Evolutionary conservation across 2,888 invertebrate genomes (phyloP).

Genomic region (Schizaphis graminum): DNA sequence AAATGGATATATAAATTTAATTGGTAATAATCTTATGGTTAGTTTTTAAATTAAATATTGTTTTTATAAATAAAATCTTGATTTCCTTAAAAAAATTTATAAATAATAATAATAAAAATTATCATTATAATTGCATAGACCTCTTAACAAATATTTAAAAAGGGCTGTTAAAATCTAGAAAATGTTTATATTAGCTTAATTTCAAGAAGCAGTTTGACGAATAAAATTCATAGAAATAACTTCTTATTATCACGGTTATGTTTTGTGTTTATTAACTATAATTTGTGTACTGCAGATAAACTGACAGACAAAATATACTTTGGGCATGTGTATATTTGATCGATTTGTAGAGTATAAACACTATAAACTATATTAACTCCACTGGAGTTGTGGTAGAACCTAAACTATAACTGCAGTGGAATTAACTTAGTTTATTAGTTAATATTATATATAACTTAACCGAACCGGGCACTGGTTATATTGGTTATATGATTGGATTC

Average conservation of each 20-base stretch:
- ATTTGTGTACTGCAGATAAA: not conserved
- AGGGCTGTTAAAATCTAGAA: too few species aligned
- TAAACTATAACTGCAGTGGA: not conserved
- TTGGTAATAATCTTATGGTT: too few species aligned
- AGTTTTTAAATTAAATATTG: too few species aligned
- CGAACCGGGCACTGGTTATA: not conserved
- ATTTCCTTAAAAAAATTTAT: too few species aligned
- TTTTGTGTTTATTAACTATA: not conserved
- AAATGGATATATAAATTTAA: too few species aligned
- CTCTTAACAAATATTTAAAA: not conserved
- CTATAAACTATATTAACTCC: not conserved
- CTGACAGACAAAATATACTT: not conserved
- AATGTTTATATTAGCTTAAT: too few species aligned
- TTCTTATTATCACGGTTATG: fast-evolving
- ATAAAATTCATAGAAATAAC: not conserved
- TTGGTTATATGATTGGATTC: not conserved
- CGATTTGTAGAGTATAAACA: not conserved
- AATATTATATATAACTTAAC: not conserved
- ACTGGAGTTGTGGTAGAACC: not conserved
- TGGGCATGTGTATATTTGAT: not conserved
- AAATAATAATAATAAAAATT: too few species aligned
- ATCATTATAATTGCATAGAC: too few species aligned
- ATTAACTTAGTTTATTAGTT: not conserved
- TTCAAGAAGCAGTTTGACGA: too few species aligned
- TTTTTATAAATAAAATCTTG: too few species aligned